phyloP scores from a whole-genome alignment of 2,797 vertebrate genomes.

The Tokudaia muenninki region DNA sequence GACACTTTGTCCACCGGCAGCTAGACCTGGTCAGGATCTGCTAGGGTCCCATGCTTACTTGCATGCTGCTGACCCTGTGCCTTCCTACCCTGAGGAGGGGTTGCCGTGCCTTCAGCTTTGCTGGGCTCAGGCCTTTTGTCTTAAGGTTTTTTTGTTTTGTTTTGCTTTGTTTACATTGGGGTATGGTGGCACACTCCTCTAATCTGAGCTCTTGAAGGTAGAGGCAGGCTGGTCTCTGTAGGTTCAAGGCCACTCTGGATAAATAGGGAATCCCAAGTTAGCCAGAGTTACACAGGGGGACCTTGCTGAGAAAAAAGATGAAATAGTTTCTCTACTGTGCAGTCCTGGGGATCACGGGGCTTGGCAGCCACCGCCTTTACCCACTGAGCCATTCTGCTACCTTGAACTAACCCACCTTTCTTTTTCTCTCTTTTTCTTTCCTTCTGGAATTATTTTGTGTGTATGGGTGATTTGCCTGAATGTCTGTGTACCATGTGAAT shows the following conservation, averaged over 20 bases:
- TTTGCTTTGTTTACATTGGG: background rate
- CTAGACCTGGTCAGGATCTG: background rate
- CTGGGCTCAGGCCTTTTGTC: background rate
- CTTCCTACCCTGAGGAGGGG: background rate
- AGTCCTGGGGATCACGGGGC: background rate
- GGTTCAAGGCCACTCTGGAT: background rate
- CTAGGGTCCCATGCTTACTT: fast-evolving
- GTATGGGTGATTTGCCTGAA: background rate
- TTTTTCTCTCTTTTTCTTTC: background rate
- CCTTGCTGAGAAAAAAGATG: background rate
- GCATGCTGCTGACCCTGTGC: background rate
- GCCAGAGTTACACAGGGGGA: background rate
- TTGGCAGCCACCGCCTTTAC: too few species aligned
- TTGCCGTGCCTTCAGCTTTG: background rate
- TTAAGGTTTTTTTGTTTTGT: background rate
- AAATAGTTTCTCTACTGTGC: background rate
- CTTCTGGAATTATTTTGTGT: background rate
- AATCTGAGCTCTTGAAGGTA: background rate
- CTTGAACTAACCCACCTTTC: background rate
- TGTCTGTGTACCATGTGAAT: background rate
- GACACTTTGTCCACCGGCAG: background rate
- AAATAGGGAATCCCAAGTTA: background rate
- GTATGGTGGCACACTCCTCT: background rate
- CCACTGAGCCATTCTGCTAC: background rate
- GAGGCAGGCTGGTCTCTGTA: background rate